Evolutionary conservation across 2,888 invertebrate genomes (phyloP), one percentile per base, ranked within the genome.

Genomic region (Nephrotoma guestfalica): DNA sequence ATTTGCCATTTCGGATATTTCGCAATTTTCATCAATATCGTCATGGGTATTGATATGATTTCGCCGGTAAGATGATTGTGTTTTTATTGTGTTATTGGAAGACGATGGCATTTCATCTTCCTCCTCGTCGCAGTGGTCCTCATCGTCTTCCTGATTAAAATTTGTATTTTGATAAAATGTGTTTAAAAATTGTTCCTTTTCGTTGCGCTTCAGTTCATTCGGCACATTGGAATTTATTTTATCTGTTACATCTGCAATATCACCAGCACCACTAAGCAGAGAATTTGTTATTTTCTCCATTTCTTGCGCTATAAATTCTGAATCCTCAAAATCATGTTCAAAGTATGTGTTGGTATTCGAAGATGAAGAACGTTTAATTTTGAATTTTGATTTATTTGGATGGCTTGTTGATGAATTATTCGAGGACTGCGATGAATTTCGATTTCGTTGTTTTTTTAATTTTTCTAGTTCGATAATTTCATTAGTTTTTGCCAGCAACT

Each of bases 321-420:
- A 47, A 13, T 87, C 84, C 13, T 86, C 83, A 30, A 86, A 43
- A 41, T 57, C 41, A 1, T 84, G 86, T 47, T 87, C 83, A 40
- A 85, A n/a, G 71, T 86, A 86, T 4, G 13, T 9, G 45, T 86
- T 30, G n/a, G 41, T 43, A 71, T 71, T 71, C 9, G 71, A 71
- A 5, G 71, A 71, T 6, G 84, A 41, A n/a, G 84, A 84, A 41
- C 41, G 84, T 71, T 71, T 71, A 30, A 71, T 71, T 71, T 71
- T 71, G 4, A 30, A 71, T 71, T 71, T 71, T n/a, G 42, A 6
- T 84, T 84, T 84, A 41, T 41, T 41, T n/a, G 84, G 84, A 15
- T 86, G 92, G 90, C 86, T 88, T 89, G 88, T 92, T 91, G 0
- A 92, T 90, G 84, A 92, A 91, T 45, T 91, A 9, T 57, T 18